Base-by-base conservation (phyloP, 2,888 invertebrate species). In the Cacoxenus indagator region DNA sequence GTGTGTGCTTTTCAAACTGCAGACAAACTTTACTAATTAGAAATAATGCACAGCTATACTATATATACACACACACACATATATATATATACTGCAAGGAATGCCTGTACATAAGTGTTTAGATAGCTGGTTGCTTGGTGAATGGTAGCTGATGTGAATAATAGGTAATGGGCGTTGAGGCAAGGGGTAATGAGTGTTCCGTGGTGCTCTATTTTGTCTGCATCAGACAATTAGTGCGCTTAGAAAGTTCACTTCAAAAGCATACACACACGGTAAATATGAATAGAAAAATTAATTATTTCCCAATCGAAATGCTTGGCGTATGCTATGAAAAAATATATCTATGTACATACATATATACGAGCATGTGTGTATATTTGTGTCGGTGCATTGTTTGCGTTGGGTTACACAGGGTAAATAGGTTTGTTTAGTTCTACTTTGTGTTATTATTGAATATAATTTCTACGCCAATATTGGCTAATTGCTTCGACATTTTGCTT, bases 1-100 rank as follows among this genome's bases (percentile, higher is more conserved):
- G 67, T 73, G 19, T 51, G 19, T 68, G 68, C 66, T 67, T 64
- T 51, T 17, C 59, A 68, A 70, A 74, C 67, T 74, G 74, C 74
- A 67, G 72, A 73, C 69, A 69, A 80, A 80, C 79, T 80, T 80
- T 80, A 75, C 81, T 80, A 80, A 80, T 82, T 80, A 82, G 81
- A 82, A 81, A 78, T 82, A 78, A 80, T 81, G 78, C 77, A 68
- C 69, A 70, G 77, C 73, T 72, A 73, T 62, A 65, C 27, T 70
- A 71, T 69, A 65, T 69, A 67, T 45, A 43, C 46, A 57, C 17
- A 54, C 62, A 19, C 37, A 37, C 37, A 37, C 37, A 37, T 14
- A 37, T 14, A 0, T 14, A 37, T 14, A 37, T 14, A 37, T 14
- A 37, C n/a, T n/a, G n/a, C n/a, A 14, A 37, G 31, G 6, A 37